Base-by-base conservation (phyloP, 2,888 invertebrate species). In the Ormyrus thymus region DNA sequence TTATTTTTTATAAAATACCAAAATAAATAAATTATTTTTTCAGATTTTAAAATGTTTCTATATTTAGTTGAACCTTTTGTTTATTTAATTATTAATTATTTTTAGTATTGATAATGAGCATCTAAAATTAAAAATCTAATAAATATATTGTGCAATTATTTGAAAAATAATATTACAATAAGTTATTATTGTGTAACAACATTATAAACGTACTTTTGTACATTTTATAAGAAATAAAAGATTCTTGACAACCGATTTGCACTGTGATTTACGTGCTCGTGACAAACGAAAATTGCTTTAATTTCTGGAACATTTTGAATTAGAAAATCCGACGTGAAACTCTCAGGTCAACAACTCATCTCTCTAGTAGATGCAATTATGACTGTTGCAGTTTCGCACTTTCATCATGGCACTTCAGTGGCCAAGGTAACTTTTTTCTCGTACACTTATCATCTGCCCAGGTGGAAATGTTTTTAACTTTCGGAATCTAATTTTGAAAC, bases 301-400 rank as follows among this genome's bases (percentile, higher is more conserved):
- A 29, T 29, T 65, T 65, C 10, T 51, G 29, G 51, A 13, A 59
- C 50, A 15, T 62, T 71, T 72, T 48, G 15, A 13, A 62, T 50
- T 53, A 50, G 59, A 61, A 72, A 29, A 45, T 65, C 13, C 13
- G 45, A n/a, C 6, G 46, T 43, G 68, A 69, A 69, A 56, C 46
- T 56, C 43, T n/a, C 3, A 55, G 10, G 68, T 46, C 46, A 13
- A 48, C 10, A 55, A 46, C 11, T 68, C 43, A 55, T 48, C 15
- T 69, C 56, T 56, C 45, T 48, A 11, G 29, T 45, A 56, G 13
- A 46, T 56, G 56, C 13, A 69, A 69, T 69, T 69, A 45, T 7
- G 48, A 46, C 29, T 66, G 43, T 46, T 46, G 56, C 15, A 10
- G 70, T 43, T 71, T 71, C 51, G 11, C 61, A 61, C 71, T 71